Percentiles rank a stretch among this genome's conserved stretches.
Evolutionary conservation across 2,888 invertebrate genomes (phyloP).

Genomic region (Ramazzottius varieornatus): DNA sequence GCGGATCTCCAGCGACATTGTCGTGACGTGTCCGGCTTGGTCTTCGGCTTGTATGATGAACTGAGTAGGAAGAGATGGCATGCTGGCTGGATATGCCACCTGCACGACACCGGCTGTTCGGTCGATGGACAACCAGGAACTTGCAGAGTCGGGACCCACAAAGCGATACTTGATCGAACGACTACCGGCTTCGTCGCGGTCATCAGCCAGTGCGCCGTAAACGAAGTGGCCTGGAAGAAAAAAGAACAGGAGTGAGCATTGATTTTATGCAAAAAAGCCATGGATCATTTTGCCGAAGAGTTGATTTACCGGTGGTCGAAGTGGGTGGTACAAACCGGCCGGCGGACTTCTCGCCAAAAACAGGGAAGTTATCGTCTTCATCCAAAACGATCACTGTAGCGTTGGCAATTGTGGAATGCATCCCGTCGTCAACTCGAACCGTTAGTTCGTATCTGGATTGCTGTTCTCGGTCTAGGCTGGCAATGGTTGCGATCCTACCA

Average conservation of each 20-base stretch:
- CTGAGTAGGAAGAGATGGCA: neutral
- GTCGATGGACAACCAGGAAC: neutral
- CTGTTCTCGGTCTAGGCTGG: neutral
- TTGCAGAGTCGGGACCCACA: no score
- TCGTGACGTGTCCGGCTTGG: neutral
- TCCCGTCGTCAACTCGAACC: conserved; percentile 26
- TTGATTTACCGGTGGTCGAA: no score
- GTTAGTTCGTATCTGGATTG: neutral
- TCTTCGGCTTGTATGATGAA: neutral
- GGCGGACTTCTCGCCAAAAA: no score
- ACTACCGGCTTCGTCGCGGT: neutral
- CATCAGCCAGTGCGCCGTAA: neutral
- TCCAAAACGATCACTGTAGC: conserved; percentile 31
- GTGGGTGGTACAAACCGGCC: no score
- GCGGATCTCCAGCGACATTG: neutral
- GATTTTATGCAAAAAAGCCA: no score
- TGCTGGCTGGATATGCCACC: neutral
- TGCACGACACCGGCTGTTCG: neutral
- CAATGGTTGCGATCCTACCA: neutral
- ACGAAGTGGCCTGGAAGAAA: neutral
- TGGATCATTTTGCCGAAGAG: no score
- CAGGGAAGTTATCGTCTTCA: conserved; percentile 23
- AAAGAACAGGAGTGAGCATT: no score
- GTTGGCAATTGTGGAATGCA: conserved; percentile 51
- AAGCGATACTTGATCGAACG: no score